A percentile compares a stretch with the other conserved stretches of the same genome.
These are phyloP conservation scores for Percopsis omiscomaycus DNA, from an alignment of 2,797 vertebrate species.

Conservation along the genomic window DNA sequence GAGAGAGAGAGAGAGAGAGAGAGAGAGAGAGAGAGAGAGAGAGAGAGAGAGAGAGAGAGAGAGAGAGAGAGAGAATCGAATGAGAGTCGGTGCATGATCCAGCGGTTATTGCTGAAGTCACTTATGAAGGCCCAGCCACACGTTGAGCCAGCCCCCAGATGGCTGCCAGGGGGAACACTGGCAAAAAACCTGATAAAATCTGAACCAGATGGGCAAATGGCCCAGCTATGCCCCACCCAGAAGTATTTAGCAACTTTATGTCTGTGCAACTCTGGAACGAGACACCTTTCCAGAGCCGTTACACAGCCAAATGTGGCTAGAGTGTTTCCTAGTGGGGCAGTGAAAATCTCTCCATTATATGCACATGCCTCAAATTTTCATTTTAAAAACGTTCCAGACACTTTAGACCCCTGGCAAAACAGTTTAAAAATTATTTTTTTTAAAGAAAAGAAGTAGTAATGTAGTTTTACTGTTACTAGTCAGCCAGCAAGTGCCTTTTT, in stretches of 20 bases:
- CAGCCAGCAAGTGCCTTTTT: constrained; percentile 6
- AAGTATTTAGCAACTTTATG: constrained; percentile 29
- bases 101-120: constrained; percentile 31
- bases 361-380: constrained; percentile 55
- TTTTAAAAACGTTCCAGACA: constrained; percentile 61
- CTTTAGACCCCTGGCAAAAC: constrained; percentile 49
- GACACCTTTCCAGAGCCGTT: constrained; percentile 23
- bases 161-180: constrained; percentile 43
- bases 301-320: constrained; percentile 13
- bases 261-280: constrained; percentile 19
- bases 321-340: constrained; percentile 41
- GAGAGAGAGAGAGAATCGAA: constrained; percentile 6
- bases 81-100: constrained; percentile 18
- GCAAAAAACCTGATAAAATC: constrained; percentile 46
- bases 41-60: constrained; percentile 2
- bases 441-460: constrained; percentile 23
- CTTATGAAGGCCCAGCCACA: constrained; percentile 54
- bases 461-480: no score
- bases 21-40: constrained; percentile 10
- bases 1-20: constrained; percentile 1
- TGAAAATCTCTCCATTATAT: constrained; percentile 33
- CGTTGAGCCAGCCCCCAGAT: constrained; percentile 30
- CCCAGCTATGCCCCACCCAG: constrained; percentile 29
- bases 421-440: constrained; percentile 43
- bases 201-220: constrained; percentile 54